Evolutionary conservation across 2,888 invertebrate species (phyloP), one percentile per base, ranked within the genome.

Genomic region (Scaptomyza cyrtandrae): DNA sequence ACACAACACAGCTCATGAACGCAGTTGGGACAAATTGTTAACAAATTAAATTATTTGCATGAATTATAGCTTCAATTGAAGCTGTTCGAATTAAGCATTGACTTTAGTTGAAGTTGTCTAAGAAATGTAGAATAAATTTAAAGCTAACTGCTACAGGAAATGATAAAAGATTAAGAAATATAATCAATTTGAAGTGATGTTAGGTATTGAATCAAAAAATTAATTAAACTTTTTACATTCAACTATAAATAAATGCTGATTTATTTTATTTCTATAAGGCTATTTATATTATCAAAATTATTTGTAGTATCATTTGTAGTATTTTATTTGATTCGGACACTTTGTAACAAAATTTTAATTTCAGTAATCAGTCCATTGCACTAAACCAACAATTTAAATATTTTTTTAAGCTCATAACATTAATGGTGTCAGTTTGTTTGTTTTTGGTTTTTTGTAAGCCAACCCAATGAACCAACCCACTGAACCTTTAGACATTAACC

Each of bases 401-500:
- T 62, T 39, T 35, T 7, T 31, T 24, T 33, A 11, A 43, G n/a
- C 5, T 16, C 31, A 10, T 1, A 52, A 49, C 35, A 33, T 59
- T 59, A 81, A 81, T 65, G 37, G 63, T 75, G 72, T 54, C 68
- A 60, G 49, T 52, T 33, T 33, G 33, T 33, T 33, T 7, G 1
- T 54, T 24, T 19, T 33, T 33, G 2, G 1, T 54, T 24, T 19
- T 33, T n/a, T 3, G 41, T 29, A 16, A 11, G 27, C 10, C 27
- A 49, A 46, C 14, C 14, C 49, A 56, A 55, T 50, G 44, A 24
- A 41, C 44, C 19, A 19, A 19, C 19, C 49, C 35, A 48, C 33
- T 43, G 44, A 59, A 62, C 62, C 58, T 52, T 52, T 1, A 50
- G 27, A 16, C 73, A 62, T 72, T 73, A 73, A 63, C 73, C 73